Percentiles rank a stretch among this genome's conserved stretches.
phyloP scores from a whole-genome alignment of 2,113 vertebrate genomes.

The Puntigrus tetrazona region DNA sequence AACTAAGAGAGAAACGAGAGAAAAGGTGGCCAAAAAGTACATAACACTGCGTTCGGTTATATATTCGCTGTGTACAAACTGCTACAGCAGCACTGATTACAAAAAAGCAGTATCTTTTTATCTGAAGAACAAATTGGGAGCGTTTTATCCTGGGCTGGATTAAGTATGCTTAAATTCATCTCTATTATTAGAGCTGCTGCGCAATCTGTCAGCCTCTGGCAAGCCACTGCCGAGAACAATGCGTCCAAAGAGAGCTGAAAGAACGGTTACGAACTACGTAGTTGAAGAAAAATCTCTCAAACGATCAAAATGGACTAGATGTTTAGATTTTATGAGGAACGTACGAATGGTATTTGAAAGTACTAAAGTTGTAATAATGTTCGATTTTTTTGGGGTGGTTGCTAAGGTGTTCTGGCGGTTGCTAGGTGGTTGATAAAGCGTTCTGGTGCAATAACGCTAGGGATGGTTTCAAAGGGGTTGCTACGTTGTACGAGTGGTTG shows the following conservation, averaged over 20 bases:
- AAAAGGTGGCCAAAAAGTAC: neutral
- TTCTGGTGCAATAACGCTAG: neutral
- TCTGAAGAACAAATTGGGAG: neutral
- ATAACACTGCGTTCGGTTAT: neutral
- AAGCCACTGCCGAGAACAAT: conserved; percentile 5
- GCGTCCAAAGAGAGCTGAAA: neutral
- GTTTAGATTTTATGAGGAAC: neutral
- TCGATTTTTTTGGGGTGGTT: neutral
- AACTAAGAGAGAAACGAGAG: conserved; percentile 69
- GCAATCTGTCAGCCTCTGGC: conserved; percentile 40
- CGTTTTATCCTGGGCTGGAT: conserved; percentile 13
- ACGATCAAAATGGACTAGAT: neutral
- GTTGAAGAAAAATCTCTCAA: neutral
- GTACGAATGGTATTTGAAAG: neutral
- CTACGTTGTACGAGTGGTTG: neutral
- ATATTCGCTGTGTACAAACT: neutral
- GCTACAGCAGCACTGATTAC: neutral
- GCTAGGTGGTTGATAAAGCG: neutral
- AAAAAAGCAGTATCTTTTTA: neutral
- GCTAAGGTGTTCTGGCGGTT: neutral
- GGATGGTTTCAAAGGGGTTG: neutral
- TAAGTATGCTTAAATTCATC: conserved; percentile 37
- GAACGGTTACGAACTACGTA: neutral
- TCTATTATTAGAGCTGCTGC: conserved; percentile 39
- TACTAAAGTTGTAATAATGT: neutral